phyloP scores from a whole-genome alignment of 2,113 vertebrate species.

The Ptilonorhynchus violaceus region DNA sequence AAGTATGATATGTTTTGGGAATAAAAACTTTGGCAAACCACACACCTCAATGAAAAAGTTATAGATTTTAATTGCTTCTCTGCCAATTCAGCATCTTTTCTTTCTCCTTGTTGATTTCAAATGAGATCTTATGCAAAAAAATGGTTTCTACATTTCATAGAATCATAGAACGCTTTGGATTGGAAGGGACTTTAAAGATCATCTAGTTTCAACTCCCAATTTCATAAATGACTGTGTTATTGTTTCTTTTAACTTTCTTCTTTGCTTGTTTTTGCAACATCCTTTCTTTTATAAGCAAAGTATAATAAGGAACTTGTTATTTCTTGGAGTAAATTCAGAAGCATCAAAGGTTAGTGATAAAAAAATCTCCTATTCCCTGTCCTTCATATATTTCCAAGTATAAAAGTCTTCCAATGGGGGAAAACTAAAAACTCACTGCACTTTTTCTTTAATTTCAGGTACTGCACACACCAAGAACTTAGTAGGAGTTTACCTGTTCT shows the following conservation, averaged over 20 bases:
- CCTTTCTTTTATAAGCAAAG: background rate
- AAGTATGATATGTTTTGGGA: constrained; percentile 9
- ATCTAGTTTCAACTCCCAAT: background rate
- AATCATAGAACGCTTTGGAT: background rate
- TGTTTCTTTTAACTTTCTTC: background rate
- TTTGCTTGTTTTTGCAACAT: background rate
- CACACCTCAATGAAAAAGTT: background rate
- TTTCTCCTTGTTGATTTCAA: background rate
- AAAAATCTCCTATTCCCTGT: background rate
- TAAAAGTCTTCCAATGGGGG: rapidly evolving
- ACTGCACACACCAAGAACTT: background rate
- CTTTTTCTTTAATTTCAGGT: background rate
- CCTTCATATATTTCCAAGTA: background rate
- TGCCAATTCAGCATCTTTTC: background rate
- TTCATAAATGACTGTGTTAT: background rate
- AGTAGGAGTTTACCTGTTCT: background rate
- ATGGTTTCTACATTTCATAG: background rate
- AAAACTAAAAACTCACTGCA: background rate
- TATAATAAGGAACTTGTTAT: background rate
- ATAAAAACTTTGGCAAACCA: constrained; percentile 4
- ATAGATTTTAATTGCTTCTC: background rate
- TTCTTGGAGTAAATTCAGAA: background rate
- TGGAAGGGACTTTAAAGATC: background rate
- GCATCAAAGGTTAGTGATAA: background rate
- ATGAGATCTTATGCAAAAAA: background rate